Evolutionary conservation across 2,113 vertebrate genomes (phyloP), one percentile per base, ranked within the genome.

Genomic region (Brachypodius melanocephalos): DNA sequence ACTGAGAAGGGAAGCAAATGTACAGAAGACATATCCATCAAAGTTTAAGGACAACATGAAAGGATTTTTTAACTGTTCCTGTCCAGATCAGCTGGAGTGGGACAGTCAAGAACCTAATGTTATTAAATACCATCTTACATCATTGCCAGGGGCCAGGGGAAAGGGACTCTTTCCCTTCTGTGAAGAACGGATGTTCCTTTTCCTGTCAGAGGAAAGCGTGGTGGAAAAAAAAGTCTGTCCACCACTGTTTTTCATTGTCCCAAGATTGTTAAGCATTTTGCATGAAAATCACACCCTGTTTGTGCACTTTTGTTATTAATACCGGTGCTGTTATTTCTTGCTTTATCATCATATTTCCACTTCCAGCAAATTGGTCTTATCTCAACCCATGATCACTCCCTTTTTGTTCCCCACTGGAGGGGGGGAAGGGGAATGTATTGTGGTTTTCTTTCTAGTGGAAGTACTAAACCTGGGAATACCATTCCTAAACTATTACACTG

Each of bases 381-480:
- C 19, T 69, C 19, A 55, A 11, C 9, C 40, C 25, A 25, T 42
- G 34, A 40, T 14, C 4, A 11, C 17, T 40, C 3, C 13, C 8
- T 48, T 71, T 34, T 54, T 42, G 5, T 10, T 40, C 19, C 20
- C 6, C 13, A 34, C 3, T 1, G 1, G 9, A 55, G 2, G 1
- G 1, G 4, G 13, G 5, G 4, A 31, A 58, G 21, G 8, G 25
- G 24, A n/a, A 13, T 17, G 8, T 9, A 55, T 79, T 25, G 19
- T 54, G 16, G 2, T 46, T 77, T 69, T 46, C n/a, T 31, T 79
- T 72, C 66, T 17, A 48, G 8, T 42, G 25, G 34, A 62, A 71
- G 31, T 55, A 63, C 20, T 54, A 48, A 63, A 34, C 3, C 14
- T 31, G 9, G 7, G 6, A 71, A 34, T 42, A 48, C 17, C 17